Base-by-base conservation (phyloP, 2,888 invertebrate genomes). In the Drosophila neutralis region DNA sequence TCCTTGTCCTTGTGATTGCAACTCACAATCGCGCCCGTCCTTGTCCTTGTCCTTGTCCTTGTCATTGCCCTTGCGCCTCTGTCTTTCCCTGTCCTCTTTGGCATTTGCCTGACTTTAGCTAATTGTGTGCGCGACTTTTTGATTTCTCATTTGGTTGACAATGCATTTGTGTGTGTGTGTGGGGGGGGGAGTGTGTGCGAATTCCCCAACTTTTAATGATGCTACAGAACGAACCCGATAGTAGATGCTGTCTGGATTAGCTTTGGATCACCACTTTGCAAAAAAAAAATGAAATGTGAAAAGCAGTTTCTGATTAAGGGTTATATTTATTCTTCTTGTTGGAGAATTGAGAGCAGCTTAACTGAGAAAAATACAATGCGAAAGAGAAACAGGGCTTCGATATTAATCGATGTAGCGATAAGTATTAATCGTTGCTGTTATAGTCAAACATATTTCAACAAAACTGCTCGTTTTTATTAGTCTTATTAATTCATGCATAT, bases 51-150 rank as follows among this genome's bases (percentile, higher is more conserved):
- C 33, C 42, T 54, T 57, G 36, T 36, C 49, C 63, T 45, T 59
- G 52, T 49, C 18, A 48, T n/a, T 58, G 51, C 40, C 45, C 38
- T 31, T 27, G 18, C 29, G 18, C 53, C 42, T 58, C 33, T 27
- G 21, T 31, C 40, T 52, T 18, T 38, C 48, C 51, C 36, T 54
- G 53, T 45, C 6, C 52, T 11, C 48, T 45, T 54, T 45, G 15
- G 8, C 45, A n/a, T 36, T 27, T 31, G 60, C 52, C 78, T 59
- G 74, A 65, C 63, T 68, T 72, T 76, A 15, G 73, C 75, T 82
- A 87, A 84, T 83, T 83, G 82, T 70, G 71, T 70, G 71, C 79
- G 73, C 78, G 69, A 83, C 78, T 71, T 83, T 78, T 78, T 74
- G 40, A 57, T 78, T 76, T 72, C 57, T 27, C 70, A 71, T 54